phyloP scores from a whole-genome alignment of 2,113 vertebrate genomes.

The Kryptolebias marmoratus region DNA sequence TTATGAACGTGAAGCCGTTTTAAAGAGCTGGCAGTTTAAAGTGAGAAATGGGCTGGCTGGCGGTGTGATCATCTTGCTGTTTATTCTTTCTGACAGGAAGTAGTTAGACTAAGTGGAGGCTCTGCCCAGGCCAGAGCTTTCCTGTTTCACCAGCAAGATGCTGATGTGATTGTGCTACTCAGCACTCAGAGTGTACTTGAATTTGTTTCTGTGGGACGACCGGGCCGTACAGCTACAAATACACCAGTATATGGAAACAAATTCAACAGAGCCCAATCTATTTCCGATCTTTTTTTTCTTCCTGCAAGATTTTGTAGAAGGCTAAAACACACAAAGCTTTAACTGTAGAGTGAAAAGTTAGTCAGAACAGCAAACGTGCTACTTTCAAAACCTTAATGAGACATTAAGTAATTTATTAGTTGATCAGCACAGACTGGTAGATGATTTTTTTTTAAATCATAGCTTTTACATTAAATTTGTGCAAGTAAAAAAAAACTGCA shows the following conservation, averaged over 20 bases:
- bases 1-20: slow-evolving; percentile 13
- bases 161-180: slow-evolving; percentile 69
- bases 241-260: background rate
- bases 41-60: slow-evolving; percentile 46
- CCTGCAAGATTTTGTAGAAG: background rate
- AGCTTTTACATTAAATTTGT: too few relatives aligned
- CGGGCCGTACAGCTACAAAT: background rate
- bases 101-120: slow-evolving; percentile 81
- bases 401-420: background rate
- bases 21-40: slow-evolving; percentile 27
- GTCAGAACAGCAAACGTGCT: background rate
- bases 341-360: background rate
- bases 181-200: background rate
- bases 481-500: too few relatives aligned
- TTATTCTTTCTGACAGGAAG: slow-evolving; percentile 82
- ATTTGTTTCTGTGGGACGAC: background rate
- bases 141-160: slow-evolving; percentile 78
- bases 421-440: background rate
- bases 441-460: background rate
- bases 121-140: slow-evolving; percentile 81
- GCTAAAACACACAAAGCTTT: background rate
- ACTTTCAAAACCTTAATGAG: background rate
- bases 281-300: background rate
- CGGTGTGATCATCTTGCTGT: slow-evolving; percentile 53
- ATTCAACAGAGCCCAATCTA: background rate